A percentile compares a stretch with the other conserved stretches of the same genome.
These are phyloP conservation scores for Karalla daura DNA, from an alignment of 2,797 vertebrate species.

Conservation along the genomic window DNA sequence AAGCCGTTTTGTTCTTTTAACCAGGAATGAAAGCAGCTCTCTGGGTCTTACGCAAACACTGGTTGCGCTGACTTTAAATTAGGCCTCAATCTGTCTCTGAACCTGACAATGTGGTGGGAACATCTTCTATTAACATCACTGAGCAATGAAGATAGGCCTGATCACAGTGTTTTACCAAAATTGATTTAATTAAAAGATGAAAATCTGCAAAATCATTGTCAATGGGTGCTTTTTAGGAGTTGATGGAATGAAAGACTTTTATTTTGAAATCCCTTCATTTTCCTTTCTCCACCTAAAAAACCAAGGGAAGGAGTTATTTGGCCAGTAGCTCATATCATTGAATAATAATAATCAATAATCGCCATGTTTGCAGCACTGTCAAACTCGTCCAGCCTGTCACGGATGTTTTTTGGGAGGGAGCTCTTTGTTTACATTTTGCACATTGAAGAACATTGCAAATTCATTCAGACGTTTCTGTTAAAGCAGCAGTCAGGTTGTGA, in stretches of 20 bases:
- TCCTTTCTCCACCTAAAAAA: not conserved
- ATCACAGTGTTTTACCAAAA: not conserved
- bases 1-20: slow-evolving; percentile 53
- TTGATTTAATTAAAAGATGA: not conserved
- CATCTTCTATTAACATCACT: not conserved
- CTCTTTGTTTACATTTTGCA: slow-evolving; percentile 41
- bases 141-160: not conserved
- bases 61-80: slow-evolving; percentile 23
- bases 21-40: slow-evolving; percentile 57
- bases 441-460: slow-evolving; percentile 1
- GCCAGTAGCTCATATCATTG: fast-evolving
- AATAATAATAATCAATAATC: not conserved
- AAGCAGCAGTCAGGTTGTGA: not conserved
- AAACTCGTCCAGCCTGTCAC: not conserved
- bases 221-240: not conserved
- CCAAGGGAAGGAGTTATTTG: not conserved
- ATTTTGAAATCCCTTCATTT: not conserved
- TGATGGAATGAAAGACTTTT: not conserved
- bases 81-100: not conserved
- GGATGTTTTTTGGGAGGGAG: slow-evolving; percentile 8
- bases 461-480: not conserved
- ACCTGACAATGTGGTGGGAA: not conserved
- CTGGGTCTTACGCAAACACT: slow-evolving; percentile 41
- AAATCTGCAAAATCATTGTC: not conserved
- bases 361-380: not conserved